These are phyloP conservation scores for Netelia inedita DNA, from an alignment of 2,888 invertebrate genomes.

Conservation along the genomic window DNA sequence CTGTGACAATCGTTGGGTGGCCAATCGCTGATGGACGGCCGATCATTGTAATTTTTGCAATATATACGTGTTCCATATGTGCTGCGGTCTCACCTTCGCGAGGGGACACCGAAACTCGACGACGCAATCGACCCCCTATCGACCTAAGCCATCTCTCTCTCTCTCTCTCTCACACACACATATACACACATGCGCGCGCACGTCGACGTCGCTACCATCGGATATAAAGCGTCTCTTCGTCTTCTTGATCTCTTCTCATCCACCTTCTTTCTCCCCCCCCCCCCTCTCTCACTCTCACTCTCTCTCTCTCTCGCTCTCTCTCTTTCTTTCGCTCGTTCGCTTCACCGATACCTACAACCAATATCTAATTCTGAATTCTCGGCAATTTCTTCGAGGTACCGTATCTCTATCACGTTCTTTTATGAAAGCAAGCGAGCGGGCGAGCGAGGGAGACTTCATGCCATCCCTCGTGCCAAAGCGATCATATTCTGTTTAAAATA, in stretches of 20 bases:
- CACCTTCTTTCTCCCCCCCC: constrained; percentile 24
- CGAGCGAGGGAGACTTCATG: constrained; percentile 14
- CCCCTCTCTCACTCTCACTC: constrained; percentile 37
- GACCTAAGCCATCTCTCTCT: constrained; percentile 26
- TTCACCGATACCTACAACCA: constrained; percentile 39
- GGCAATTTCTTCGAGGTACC: constrained; percentile 35
- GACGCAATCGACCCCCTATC: constrained; percentile 51
- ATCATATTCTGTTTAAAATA: constrained; percentile 44
- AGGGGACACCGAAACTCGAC: constrained; percentile 46
- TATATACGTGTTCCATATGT: constrained; percentile 8
- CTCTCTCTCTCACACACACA: constrained; percentile 15
- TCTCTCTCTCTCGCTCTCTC: constrained; percentile 9
- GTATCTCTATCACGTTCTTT: constrained; percentile 19
- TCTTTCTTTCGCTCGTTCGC: background rate
- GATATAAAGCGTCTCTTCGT: constrained; percentile 37
- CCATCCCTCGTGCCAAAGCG: background rate
- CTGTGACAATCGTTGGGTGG: constrained; percentile 3
- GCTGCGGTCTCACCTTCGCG: constrained; percentile 32
- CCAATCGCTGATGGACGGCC: constrained; percentile 21
- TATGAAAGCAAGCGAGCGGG: constrained; percentile 2
- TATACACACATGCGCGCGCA: background rate
- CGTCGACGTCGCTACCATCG: background rate
- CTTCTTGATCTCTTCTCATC: constrained; percentile 54
- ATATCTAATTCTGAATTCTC: constrained; percentile 66
- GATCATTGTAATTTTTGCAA: constrained; percentile 19